A percentile compares a stretch with the other conserved stretches of the same genome.
Conservation (phyloP, 2,888 invertebrate genomes). For the Agrochola lychnidis region DNA sequence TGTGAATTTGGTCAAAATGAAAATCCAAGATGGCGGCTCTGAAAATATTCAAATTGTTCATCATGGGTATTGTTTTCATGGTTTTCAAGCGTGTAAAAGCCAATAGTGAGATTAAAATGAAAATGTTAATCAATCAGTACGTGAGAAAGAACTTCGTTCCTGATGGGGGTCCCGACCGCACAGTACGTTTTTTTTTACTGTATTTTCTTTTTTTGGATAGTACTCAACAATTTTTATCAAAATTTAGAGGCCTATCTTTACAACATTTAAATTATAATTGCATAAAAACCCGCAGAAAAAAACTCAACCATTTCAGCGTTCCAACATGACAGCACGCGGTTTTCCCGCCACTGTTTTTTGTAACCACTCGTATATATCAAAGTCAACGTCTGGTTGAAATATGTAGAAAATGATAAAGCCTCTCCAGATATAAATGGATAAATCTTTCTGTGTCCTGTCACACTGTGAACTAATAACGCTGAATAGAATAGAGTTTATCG, state of each 20-base stretch:
- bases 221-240: background rate
- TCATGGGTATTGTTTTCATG: too few species aligned
- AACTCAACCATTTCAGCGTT: slow-evolving; percentile 10
- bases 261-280: slow-evolving; percentile 23
- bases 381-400: slow-evolving; percentile 50
- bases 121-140: too few species aligned
- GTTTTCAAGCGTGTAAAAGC: too few species aligned
- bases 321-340: slow-evolving; percentile 21
- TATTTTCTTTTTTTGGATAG: too few species aligned
- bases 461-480: slow-evolving; percentile 5
- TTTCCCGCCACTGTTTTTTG: slow-evolving; percentile 21
- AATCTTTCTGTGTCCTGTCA: slow-evolving; percentile 37
- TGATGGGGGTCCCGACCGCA: too few species aligned
- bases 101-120: too few species aligned
- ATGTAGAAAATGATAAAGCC: slow-evolving; percentile 38
- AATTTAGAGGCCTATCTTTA: background rate
- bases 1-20: too few species aligned
- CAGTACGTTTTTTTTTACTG: too few species aligned
- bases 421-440: slow-evolving; percentile 18
- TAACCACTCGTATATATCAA: slow-evolving; percentile 50
- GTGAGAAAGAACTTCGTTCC: too few species aligned
- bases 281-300: background rate
- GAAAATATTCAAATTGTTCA: too few species aligned
- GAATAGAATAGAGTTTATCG: slow-evolving; percentile 6
- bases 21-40: too few species aligned